phyloP scores from a whole-genome alignment of 2,113 vertebrate genomes.

The Mus pahari region DNA sequence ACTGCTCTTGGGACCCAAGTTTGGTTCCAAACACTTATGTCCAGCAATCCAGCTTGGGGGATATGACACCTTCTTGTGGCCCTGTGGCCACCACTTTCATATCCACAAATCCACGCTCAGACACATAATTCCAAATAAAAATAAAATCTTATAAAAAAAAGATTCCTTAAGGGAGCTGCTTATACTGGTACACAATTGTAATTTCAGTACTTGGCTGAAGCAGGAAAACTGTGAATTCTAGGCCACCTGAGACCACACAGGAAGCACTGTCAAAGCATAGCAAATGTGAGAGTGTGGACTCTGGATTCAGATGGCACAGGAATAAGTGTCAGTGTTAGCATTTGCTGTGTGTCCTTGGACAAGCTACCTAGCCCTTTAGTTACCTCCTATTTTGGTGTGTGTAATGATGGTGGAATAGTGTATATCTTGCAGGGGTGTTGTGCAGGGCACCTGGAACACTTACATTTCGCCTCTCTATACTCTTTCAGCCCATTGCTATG shows the following conservation, averaged over 20 bases:
- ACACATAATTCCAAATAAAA: neutral
- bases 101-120: neutral
- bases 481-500: slow-evolving; percentile 92
- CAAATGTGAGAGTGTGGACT: neutral
- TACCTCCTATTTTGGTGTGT: neutral
- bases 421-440: neutral
- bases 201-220: neutral
- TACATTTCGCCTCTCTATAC: neutral
- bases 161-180: neutral
- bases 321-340: neutral
- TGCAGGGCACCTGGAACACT: neutral
- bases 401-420: neutral
- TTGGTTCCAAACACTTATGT: neutral
- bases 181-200: neutral
- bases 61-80: neutral
- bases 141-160: neutral
- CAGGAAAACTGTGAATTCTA: neutral
- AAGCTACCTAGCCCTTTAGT: neutral
- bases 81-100: too few relatives aligned
- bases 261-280: neutral
- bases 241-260: neutral
- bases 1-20: neutral
- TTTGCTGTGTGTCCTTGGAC: neutral
- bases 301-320: neutral
- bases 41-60: neutral